Base-by-base conservation (phyloP, 2,113 vertebrate species). In the Rostratula benghalensis region DNA sequence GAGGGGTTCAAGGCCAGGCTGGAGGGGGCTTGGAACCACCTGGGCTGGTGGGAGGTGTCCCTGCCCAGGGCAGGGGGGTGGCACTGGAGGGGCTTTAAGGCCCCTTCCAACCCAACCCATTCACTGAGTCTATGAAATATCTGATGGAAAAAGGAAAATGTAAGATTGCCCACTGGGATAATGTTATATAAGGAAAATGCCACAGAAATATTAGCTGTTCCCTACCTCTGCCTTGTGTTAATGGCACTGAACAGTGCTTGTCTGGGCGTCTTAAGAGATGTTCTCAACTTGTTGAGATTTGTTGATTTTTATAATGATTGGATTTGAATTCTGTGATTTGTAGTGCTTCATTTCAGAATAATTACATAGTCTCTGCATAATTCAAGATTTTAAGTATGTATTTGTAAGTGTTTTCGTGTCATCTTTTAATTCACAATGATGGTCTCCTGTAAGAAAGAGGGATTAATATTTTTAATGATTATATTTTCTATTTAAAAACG, bases 241-340 rank as follows among this genome's bases (percentile, higher is more conserved):
- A 79, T 73, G 73, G 51, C 28, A 75, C 95, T 50, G 64, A 83
- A 37, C 24, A 85, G 67, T 3, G 10, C 65, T 91, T 89, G 50
- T 89, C 54, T 73, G 74, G 39, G 25, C 4, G 0, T 64, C 43
- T 83, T 88, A 53, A 89, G 63, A 88, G 85, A 8, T 61, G 43
- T 56, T 96, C 45, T 77, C 59, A 93, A 83, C 87, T 90, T 88
- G 67, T 74, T 88, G 68, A 95, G 75, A 75, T 90, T 81, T 86
- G 63, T 81, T 95, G 82, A 83, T 90, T 97, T 95, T 94, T 67
- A 11, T 88, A 90, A 85, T 93, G 46, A 90, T 61, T 93, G 37
- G 50, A 88, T 94, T 93, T 84, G 78, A 95, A 86, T 95, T 93
- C 68, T 77, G 28, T 90, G 90, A 90, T 92, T 95, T 92, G 65